Conservation (phyloP, 2,797 vertebrate species). For the Hippopotamyrus pictus region DNA sequence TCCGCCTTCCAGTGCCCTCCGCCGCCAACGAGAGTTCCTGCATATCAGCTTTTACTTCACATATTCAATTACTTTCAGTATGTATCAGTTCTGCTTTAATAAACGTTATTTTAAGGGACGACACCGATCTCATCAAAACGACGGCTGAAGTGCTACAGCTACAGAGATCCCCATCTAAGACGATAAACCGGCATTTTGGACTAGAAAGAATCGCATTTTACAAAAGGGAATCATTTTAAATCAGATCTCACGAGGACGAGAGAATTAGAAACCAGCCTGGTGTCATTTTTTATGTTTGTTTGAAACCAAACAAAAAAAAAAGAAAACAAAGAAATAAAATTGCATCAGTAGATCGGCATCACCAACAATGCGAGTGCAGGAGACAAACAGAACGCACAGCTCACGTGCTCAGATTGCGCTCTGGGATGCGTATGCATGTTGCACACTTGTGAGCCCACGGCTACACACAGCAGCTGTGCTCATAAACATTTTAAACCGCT, state of each 20-base stretch:
- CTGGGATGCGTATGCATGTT: not conserved
- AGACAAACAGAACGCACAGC: not conserved
- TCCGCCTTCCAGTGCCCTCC: not conserved
- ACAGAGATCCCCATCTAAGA: not conserved
- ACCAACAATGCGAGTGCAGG: not conserved
- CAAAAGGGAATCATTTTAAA: not conserved
- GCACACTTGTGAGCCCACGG: not conserved
- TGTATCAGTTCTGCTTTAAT: conserved; percentile 1
- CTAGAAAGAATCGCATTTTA: not conserved
- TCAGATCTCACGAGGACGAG: not conserved
- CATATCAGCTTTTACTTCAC: not conserved
- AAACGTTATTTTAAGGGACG: not conserved
- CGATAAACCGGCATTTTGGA: not conserved
- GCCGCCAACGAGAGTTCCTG: not conserved
- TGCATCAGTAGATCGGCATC: not conserved
- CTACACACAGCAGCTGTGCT: not conserved
- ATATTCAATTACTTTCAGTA: not conserved
- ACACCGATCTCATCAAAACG: not conserved
- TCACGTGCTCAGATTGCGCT: not conserved
- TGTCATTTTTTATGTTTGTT: not conserved
- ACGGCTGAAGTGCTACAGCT: not conserved
- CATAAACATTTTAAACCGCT: not conserved
- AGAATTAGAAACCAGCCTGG: not conserved
- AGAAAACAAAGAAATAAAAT: not conserved
- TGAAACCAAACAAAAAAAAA: not conserved